Evolutionary conservation across 2,797 vertebrate species (phyloP).

Genomic region (Alosa sapidissima): DNA sequence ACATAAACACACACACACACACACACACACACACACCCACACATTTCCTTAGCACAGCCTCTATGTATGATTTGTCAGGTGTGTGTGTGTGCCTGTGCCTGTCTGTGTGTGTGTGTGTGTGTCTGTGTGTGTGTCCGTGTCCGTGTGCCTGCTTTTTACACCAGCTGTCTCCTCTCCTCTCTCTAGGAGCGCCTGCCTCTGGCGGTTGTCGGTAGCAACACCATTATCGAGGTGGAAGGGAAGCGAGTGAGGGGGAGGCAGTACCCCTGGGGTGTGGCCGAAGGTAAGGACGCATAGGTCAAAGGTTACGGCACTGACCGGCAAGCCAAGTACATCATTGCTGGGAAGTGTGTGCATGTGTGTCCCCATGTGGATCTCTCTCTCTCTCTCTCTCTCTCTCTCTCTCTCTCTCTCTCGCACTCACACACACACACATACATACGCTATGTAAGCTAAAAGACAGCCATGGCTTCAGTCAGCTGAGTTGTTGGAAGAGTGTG

Average conservation of each 20-base stretch:
- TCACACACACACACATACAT: too few species aligned
- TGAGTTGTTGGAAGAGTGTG: too few species aligned
- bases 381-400: too few species aligned
- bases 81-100: neutral
- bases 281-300: slow-evolving; percentile 80
- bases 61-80: too few species aligned
- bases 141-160: slow-evolving; percentile 31
- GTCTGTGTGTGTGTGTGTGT: slow-evolving; percentile 40
- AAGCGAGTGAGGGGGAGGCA: slow-evolving; percentile 92
- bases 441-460: too few species aligned
- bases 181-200: slow-evolving; percentile 91
- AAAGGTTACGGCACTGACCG: neutral
- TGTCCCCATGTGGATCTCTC: too few species aligned
- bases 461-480: too few species aligned
- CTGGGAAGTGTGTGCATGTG: too few species aligned
- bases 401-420: too few species aligned
- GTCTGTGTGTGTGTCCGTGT: slow-evolving; percentile 30
- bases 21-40: neutral
- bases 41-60: neutral
- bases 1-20: neutral
- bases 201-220: slow-evolving; percentile 96
- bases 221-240: slow-evolving; percentile 93
- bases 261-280: slow-evolving; percentile 97
- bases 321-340: too few species aligned
- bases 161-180: slow-evolving; percentile 21